Evolutionary conservation across 2,113 vertebrate species (phyloP), one percentile per base, ranked within the genome.

Genomic region (Leucoraja erinaceus): DNA sequence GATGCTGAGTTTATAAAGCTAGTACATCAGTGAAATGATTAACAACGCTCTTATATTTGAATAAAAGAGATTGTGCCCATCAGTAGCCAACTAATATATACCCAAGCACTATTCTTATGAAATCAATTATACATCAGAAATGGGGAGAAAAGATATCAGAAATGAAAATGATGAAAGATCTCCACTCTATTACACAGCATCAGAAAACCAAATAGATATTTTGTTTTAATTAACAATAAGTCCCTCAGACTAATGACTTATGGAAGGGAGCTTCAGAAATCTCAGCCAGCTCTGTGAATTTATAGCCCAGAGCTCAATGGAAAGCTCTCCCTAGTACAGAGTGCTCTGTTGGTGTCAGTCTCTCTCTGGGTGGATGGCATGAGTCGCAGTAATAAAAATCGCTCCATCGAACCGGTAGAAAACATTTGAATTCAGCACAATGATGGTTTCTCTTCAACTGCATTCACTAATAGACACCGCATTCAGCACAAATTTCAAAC

Each of bases 21-120:
- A 88, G 61, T 88, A 28, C n/a, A 59, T 88, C 83, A 88, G 83
- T 88, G 59, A 88, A 63, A n/a, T 88, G 59, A 88, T 88, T 63
- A 88, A 88, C 59, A 63, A 88, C 83, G 18, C 56, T 14, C 28
- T 63, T 63, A 63, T 61, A 63, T 88, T 88, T 88, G n/a, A 88
- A 88, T 63, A 31, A 88, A 63, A 88, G 59, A 31, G 12, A 63
- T 88, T 31, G 56, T 63, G 83, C 56, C 59, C 59, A n/a, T 77
- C n/a, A 77, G 63, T 63, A 88, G 59, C 28, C 83, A 88, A 16
- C 83, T 88, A 63, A 88, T 31, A 59, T 84, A 84, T 59, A 59
- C 54, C 56, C 47, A 59, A 84, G 54, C 2, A 18, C n/a, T n/a
- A 28, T 88, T 63, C 81, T 31, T 88, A 31, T 63, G 61, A 88